Conservation (phyloP, 2,888 invertebrate species). For the Dryocosmus kuriphilus region DNA sequence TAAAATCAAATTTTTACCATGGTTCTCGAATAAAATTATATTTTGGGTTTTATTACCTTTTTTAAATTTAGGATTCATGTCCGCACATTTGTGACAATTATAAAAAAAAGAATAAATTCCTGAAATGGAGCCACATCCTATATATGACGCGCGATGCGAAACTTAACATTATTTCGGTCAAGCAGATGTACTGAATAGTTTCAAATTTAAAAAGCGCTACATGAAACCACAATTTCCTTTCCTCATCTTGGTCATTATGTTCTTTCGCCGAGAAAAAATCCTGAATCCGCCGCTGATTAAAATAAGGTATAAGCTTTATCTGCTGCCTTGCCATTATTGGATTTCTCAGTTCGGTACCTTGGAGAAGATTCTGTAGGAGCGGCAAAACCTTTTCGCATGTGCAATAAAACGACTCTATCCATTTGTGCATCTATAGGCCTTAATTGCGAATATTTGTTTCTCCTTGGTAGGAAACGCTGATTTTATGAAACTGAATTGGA, state of each 20-base stretch:
- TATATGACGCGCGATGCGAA: no score
- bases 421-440: not conserved
- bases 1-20: no score
- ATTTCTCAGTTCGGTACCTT: not conserved
- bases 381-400: not conserved
- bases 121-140: no score
- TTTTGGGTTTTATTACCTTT: no score
- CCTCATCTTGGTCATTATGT: not conserved
- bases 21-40: no score
- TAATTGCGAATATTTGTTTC: not conserved
- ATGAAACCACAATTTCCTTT: not conserved
- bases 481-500: no score
- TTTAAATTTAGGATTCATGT: no score
- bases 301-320: conserved; percentile 21
- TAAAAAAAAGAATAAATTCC: no score
- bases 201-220: not conserved
- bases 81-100: no score
- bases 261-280: conserved; percentile 1
- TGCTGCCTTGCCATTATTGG: conserved; percentile 21
- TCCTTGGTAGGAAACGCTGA: no score
- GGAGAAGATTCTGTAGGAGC: not conserved
- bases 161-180: no score
- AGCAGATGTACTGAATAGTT: not conserved
- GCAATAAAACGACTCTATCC: conserved; percentile 36
- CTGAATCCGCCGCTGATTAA: conserved; percentile 4